phyloP scores from a whole-genome alignment of 2,888 invertebrate genomes.

The Dryomyza anilis region DNA sequence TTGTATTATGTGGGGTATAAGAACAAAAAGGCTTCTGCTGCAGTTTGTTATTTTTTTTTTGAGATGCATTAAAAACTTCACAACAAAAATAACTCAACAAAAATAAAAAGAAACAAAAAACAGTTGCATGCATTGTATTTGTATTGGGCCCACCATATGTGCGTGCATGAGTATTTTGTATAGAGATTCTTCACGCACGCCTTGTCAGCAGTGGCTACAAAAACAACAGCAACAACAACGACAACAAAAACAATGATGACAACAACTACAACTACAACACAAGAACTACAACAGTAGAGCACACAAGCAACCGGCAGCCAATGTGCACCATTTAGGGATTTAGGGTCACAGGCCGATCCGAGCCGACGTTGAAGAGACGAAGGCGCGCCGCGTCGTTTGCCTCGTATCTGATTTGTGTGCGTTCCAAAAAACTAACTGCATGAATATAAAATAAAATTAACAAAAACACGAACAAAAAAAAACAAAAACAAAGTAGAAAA shows the following conservation, averaged over 20 bases:
- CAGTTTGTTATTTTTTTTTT: not conserved
- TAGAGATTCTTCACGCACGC: not conserved
- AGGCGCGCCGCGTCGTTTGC: not conserved
- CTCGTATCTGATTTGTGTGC: conserved; percentile 24
- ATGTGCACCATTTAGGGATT: conserved; percentile 15
- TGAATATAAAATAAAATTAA: too few relatives aligned
- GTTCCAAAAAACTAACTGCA: conserved; percentile 17
- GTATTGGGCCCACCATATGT: not conserved
- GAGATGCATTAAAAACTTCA: conserved; percentile 18
- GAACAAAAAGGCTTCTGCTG: conserved; percentile 2
- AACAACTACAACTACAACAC: not conserved
- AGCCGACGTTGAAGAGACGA: not conserved
- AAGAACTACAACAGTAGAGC: not conserved
- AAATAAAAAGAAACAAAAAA: not conserved
- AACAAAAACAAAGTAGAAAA: not conserved
- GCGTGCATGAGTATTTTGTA: too few relatives aligned
- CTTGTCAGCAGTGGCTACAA: conserved; percentile 1
- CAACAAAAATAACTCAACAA: conserved; percentile 1
- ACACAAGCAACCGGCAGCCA: not conserved
- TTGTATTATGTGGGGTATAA: not conserved
- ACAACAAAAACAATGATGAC: too few relatives aligned
- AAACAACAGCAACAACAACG: conserved; percentile 3
- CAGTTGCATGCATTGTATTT: conserved; percentile 28
- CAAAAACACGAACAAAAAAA: too few relatives aligned
- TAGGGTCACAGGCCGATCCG: conserved; percentile 22